A percentile compares a stretch with the other conserved stretches of the same genome.
phyloP scores from a whole-genome alignment of 1,140 invertebrate genomes.

The Drosophila pectinifera region DNA sequence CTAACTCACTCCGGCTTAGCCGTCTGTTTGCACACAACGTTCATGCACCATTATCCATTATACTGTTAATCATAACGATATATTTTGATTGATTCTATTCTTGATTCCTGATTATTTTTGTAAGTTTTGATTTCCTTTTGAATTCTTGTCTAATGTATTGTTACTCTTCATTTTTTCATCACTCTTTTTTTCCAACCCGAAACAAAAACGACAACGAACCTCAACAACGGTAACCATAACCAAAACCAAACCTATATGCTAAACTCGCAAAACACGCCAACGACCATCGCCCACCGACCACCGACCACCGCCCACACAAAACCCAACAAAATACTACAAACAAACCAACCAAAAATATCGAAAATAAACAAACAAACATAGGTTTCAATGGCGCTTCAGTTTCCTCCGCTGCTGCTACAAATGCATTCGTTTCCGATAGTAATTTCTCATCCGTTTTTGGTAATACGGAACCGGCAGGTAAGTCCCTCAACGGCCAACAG shows the following conservation, averaged over 20 bases:
- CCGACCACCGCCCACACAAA: conserved; percentile 39
- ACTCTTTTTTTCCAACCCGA: conserved; percentile 66
- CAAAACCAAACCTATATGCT: conserved; percentile 35
- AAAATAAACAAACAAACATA: conserved; percentile 56
- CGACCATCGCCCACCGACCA: conserved; percentile 31
- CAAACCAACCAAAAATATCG: conserved; percentile 11
- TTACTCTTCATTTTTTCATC: conserved; percentile 81
- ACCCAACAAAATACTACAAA: conserved; percentile 45
- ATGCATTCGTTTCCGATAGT: conserved; percentile 93
- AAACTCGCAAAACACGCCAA: conserved; percentile 41
- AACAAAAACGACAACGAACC: conserved; percentile 49
- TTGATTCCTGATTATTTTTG: conserved; percentile 53
- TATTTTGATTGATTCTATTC: conserved; percentile 34
- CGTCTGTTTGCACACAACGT: conserved; percentile 52
- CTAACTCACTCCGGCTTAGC: conserved; percentile 32
- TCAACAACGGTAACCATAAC: conserved; percentile 44
- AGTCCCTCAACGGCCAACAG: conserved; percentile 78
- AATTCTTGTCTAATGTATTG: conserved; percentile 82
- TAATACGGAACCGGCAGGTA: conserved; percentile 90
- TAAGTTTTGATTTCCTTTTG: conserved; percentile 64
- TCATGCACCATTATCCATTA: conserved; percentile 53
- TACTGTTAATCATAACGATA: conserved; percentile 36
- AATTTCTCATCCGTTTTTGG: conserved; percentile 94
- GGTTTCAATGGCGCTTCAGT: conserved; percentile 86
- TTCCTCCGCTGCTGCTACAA: conserved; percentile 87